Conservation (phyloP, 64 coral and sea anemone genomes). For the Anthopleura sola region DNA sequence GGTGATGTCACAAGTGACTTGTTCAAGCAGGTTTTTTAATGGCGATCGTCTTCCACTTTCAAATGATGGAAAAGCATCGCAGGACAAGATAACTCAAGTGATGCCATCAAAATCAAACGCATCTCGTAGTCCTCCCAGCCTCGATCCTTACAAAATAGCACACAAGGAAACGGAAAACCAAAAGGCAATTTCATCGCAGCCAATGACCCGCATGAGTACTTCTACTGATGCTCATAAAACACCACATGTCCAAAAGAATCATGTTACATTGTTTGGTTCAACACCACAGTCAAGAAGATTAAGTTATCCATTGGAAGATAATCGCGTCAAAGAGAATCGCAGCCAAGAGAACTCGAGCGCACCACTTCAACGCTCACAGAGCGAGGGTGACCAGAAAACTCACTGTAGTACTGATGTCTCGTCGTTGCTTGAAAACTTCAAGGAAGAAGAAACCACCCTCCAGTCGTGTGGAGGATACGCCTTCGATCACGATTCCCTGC, state of each 20-base stretch:
- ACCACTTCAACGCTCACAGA: not conserved
- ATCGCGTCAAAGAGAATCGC: not conserved
- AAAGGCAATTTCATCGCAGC: not conserved
- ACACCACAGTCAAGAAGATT: not conserved
- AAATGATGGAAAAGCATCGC: not conserved
- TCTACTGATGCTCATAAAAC: not conserved
- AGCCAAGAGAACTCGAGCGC: not conserved
- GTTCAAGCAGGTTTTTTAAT: not conserved
- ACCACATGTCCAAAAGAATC: not conserved
- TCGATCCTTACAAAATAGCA: not conserved
- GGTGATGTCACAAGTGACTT: not conserved
- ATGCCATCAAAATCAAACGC: not conserved
- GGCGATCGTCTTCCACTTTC: not conserved
- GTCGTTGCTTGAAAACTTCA: not conserved
- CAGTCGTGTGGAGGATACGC: conserved; percentile 20
- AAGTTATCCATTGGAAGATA: not conserved
- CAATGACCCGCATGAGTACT: not conserved
- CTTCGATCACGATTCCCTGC: conserved; percentile 26
- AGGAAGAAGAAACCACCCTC: not conserved
- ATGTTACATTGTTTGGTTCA: not conserved
- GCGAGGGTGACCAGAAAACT: not conserved
- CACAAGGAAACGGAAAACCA: not conserved
- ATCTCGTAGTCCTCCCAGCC: not conserved
- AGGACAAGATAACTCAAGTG: not conserved
- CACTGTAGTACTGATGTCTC: not conserved